A percentile compares a stretch with the other conserved stretches of the same genome.
These are phyloP conservation scores for Trochalopteron elliotii DNA, from an alignment of 2,113 vertebrate genomes.

Conservation along the genomic window DNA sequence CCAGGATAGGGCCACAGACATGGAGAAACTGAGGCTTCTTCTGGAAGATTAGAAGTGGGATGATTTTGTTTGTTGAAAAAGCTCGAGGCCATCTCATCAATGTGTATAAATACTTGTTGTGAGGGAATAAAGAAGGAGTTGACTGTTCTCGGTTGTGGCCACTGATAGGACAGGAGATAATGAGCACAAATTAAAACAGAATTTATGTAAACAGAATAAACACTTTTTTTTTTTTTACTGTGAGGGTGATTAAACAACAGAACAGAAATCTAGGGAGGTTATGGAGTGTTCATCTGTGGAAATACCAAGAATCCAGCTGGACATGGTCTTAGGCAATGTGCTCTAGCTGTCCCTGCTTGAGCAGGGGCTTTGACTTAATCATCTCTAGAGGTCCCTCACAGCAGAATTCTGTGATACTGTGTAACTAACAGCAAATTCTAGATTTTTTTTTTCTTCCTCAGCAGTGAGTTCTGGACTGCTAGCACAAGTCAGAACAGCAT, in stretches of 20 bases:
- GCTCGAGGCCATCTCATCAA: fast-evolving
- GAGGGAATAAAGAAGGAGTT: not conserved
- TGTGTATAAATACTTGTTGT: not conserved
- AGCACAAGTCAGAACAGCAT: not conserved
- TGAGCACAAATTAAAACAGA: not conserved
- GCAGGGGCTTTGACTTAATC: not conserved
- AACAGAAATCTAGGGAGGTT: not conserved
- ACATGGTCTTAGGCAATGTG: fast-evolving
- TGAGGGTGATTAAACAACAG: fast-evolving
- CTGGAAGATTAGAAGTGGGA: not conserved
- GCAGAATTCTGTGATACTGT: not conserved
- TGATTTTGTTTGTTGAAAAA: not conserved
- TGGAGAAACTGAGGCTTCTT: not conserved
- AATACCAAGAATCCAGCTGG: not conserved
- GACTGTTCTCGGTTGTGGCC: not conserved
- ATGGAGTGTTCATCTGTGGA: not conserved
- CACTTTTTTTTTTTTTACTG: not conserved
- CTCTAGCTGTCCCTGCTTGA: not conserved
- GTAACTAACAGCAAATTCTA: not conserved
- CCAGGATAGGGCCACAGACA: not conserved
- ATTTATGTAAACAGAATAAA: not conserved
- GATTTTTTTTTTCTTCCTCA: not conserved
- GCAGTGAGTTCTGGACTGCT: not conserved
- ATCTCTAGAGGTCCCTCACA: not conserved
- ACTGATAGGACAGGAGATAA: not conserved